A percentile compares a stretch with the other conserved stretches of the same genome.
phyloP scores from a whole-genome alignment of 2,888 invertebrate genomes.

The Drosophila mercatorum region DNA sequence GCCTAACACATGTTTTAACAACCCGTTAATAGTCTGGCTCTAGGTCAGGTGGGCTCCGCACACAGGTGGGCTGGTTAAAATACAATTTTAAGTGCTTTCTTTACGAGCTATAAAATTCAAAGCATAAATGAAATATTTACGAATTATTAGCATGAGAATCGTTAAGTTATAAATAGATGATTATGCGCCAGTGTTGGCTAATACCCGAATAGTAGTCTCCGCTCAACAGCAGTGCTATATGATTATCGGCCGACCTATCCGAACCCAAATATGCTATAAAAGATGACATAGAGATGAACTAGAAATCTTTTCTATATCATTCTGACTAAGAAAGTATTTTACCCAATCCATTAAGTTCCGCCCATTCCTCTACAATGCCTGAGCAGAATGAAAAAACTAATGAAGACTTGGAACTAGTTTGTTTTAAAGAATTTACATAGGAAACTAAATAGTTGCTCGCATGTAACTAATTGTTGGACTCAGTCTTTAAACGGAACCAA shows the following conservation, averaged over 20 bases:
- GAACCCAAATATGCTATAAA: too few species aligned
- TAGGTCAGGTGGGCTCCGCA: slow-evolving; percentile 2
- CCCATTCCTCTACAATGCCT: neutral
- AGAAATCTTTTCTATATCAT: too few species aligned
- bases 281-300: too few species aligned
- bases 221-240: too few species aligned
- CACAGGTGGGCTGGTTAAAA: neutral
- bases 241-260: too few species aligned
- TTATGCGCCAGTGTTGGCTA: neutral
- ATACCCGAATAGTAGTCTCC: too few species aligned
- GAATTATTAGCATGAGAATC: neutral
- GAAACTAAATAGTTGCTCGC: neutral
- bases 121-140: neutral
- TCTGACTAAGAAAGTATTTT: too few species aligned
- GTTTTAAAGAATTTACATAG: neutral
- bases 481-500: neutral
- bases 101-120: neutral
- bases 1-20: slow-evolving; percentile 16
- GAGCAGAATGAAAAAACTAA: neutral
- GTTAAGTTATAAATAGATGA: neutral
- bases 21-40: neutral
- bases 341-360: neutral
- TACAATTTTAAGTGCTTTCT: neutral
- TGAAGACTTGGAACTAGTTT: neutral
- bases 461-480: neutral